Base-by-base conservation (phyloP, 2,113 vertebrate genomes). In the Nerophis lumbriciformis region DNA sequence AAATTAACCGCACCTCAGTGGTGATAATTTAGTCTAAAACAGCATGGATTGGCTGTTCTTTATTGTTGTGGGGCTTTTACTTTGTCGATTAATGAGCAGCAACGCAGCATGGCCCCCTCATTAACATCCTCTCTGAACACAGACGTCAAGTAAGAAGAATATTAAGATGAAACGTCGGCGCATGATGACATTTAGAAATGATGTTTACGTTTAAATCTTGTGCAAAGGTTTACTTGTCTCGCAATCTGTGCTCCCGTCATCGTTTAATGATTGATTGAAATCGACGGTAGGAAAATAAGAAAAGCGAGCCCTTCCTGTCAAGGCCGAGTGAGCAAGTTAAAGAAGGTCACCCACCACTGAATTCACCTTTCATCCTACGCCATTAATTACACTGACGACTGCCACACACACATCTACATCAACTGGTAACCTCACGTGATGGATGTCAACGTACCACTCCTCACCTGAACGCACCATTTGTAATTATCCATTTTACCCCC, bases 291-390 rank as follows among this genome's bases (percentile, higher is more conserved):
- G 80, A 73, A 76, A 84, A 73, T 53, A 4, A 61, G 37, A 59
- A 58, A 71, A 72, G 65, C 59, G 63, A 78, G 79, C 73, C 65
- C 72, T 77, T 68, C 72, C 69, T 71, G 77, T 82, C 75, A 69
- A 74, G 71, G 75, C 67, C 74, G 77, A 77, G 63, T n/a, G 52
- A 79, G 66, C 63, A 61, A 74, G 74, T 79, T 75, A 79, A 81
- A 73, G 61, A 75, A 79, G 80, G 84, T 65, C 77, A 65, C 68
- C 72, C 71, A 71, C 82, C 82, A 74, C 74, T 83, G 85, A 82
- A 82, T 82, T 78, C 72, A 71, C 77, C 78, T 71, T 71, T 75
- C 68, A 36, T 48, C 64, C 53, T 57, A 53, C 83, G 77, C 72
- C 80, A 69, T 59, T 87, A 84, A 87, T 86, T 85, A 83, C 51